Base-by-base conservation (phyloP, 2,888 invertebrate genomes). In the Philaethria dido region DNA sequence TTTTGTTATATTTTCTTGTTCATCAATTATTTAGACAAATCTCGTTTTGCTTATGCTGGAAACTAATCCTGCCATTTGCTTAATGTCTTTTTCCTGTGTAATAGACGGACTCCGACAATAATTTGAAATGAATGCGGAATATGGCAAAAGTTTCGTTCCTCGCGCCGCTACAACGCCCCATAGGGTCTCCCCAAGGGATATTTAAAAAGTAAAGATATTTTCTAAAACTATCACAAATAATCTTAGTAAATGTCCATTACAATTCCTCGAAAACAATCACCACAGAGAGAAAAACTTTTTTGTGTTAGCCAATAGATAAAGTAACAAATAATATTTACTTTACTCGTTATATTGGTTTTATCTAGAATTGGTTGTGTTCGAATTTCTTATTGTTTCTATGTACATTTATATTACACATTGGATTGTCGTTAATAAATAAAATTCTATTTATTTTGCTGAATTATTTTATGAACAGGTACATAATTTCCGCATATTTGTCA, bases 191-290 rank as follows among this genome's bases (percentile, higher is more conserved):
- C 57, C 57, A n/a, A 11, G 39, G 39, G 57, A 57, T 39, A 42
- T 57, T 57, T 57, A 20, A 57, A 22, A 57, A 36, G 42, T 16
- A 57, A 57, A 57, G 22, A 57, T 57, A 22, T 57, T 57, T 57
- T 39, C 39, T 39, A 57, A 42, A 57, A 57, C 39, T 57, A 42
- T 39, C 57, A 22, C 57, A 22, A 55, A 57, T 57, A 57, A 57
- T 57, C 57, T 42, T 22, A 20, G 57, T 42, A 57, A 57, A 57
- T 42, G 57, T 42, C 39, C 22, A 39, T 36, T 42, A 57, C 57
- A 39, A 57, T 57, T 57, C 22, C 42, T 8, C 22, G 22, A n/a
- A 57, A 57, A 57, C 57, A 57, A 39, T 57, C 57, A 57, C 42
- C 22, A 22, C n/a, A 22, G 57, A 14, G 39, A 39, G 20, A 39